phyloP scores from a whole-genome alignment of 2,888 invertebrate genomes.

The Philaethria dido region DNA sequence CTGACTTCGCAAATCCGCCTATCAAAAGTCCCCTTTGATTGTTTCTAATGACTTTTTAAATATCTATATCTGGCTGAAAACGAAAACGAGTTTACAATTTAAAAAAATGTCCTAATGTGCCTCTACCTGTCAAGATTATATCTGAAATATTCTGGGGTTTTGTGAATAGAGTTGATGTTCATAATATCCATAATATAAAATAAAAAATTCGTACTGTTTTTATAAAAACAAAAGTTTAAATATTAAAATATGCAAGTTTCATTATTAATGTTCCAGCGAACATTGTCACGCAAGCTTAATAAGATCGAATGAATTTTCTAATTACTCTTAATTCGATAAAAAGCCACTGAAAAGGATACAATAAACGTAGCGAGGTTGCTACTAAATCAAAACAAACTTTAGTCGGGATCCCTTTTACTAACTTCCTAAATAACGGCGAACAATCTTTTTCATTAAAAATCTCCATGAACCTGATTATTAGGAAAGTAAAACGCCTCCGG shows the following conservation, averaged over 20 bases:
- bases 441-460: constrained; percentile 84
- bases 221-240: background rate
- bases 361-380: constrained; percentile 67
- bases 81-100: constrained; percentile 25
- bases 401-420: constrained; percentile 76
- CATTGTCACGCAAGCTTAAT: constrained; percentile 9
- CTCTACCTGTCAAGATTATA: background rate
- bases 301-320: constrained; percentile 35
- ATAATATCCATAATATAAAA: background rate
- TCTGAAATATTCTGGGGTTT: background rate
- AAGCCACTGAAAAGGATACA: constrained; percentile 74
- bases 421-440: constrained; percentile 81
- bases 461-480: constrained; percentile 80
- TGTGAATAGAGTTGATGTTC: no score
- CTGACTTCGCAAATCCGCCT: constrained; percentile 57
- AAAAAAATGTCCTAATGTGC: background rate
- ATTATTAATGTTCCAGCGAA: constrained; percentile 12
- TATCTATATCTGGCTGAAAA: constrained; percentile 24
- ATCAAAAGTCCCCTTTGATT: constrained; percentile 44
- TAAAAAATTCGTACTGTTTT: background rate
- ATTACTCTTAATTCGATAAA: constrained; percentile 63
- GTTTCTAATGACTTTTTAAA: constrained; percentile 45
- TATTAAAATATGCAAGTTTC: background rate
- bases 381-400: constrained; percentile 82
- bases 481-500: constrained; percentile 80